A percentile compares a stretch with the other conserved stretches of the same genome.
Conservation (phyloP, 2,797 vertebrate genomes). For the Chaetodon trifasciatus region DNA sequence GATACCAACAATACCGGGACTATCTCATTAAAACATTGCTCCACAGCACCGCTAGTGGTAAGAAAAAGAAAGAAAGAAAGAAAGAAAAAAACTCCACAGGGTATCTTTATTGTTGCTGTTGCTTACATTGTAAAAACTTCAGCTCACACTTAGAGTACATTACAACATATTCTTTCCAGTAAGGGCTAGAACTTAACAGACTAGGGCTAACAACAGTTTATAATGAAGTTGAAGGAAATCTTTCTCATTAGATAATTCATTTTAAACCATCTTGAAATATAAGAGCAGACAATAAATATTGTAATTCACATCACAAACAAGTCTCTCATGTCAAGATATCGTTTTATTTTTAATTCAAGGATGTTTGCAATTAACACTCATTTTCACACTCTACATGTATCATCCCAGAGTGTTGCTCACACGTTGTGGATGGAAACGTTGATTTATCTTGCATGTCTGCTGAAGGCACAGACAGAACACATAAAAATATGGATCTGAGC, state of each 20-base stretch:
- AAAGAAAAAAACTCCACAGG: constrained; percentile 13
- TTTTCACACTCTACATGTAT: not conserved
- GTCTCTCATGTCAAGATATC: not conserved
- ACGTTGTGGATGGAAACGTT: not conserved
- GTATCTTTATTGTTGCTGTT: constrained; percentile 21
- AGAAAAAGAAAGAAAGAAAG: too few species aligned
- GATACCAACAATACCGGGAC: not conserved
- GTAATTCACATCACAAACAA: not conserved
- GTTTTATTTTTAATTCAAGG: not conserved
- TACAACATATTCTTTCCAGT: not conserved
- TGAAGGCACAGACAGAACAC: not conserved
- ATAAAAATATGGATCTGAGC: not conserved
- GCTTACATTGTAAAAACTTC: not conserved
- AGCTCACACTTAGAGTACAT: not conserved
- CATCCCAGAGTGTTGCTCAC: not conserved
- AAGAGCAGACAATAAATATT: not conserved
- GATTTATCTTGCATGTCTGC: not conserved
- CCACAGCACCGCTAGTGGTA: constrained; percentile 8
- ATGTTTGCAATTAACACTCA: not conserved
- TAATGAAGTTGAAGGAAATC: not conserved
- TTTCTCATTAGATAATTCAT: not conserved
- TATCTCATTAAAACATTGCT: constrained; percentile 4
- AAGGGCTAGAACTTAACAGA: constrained; percentile 41
- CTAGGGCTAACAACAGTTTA: constrained; percentile 15
- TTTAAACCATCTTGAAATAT: not conserved